Evolutionary conservation across 2,888 invertebrate genomes (phyloP), one percentile per base, ranked within the genome.

Genomic region (Allolobophora icterica): DNA sequence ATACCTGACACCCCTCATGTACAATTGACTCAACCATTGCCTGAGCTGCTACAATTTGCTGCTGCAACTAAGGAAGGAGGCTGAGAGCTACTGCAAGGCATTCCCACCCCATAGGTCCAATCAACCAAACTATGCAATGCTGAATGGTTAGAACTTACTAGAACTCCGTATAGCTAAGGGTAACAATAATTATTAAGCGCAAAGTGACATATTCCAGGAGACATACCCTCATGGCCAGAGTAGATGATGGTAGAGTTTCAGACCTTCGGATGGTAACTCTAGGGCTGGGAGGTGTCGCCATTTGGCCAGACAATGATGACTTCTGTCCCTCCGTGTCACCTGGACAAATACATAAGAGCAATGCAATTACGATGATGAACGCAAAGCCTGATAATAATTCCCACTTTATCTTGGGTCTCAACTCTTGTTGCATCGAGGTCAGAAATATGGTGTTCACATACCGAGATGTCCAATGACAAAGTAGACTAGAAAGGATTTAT

Each of bases 261-360:
- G 87, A 87, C 15, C 87, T 19, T 35, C 34, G 34, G 35, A 87
- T 5, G 13, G 71, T n/a, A n/a, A 71, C 71, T 71, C 8, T 71
- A 71, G 30, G n/a, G 71, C n/a, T 71, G 71, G 71, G 71, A 71
- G 71, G 71, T 71, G 71, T n/a, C n/a, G 71, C 71, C 71, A 71
- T 71, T 11, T 71, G 71, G 11, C 71, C 71, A 71, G 71, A 71
- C n/a, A n/a, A 71, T n/a, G 71, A 71, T n/a, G 71, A n/a, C 30
- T 30, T n/a, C 71, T n/a, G 30, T n/a, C 71, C 8, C 11, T 71
- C 71, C n/a, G 71, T 13, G 11, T 71, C 71, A 71, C 71, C 71
- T 71, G 71, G 71, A 8, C 71, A 71, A 71, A 71, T n/a, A 71
- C 30, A n/a, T n/a, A 17, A 52, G 3, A 52, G 24, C 52, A 52